Conservation (phyloP, 1,140 invertebrate genomes). For the Eufriesea mexicana region DNA sequence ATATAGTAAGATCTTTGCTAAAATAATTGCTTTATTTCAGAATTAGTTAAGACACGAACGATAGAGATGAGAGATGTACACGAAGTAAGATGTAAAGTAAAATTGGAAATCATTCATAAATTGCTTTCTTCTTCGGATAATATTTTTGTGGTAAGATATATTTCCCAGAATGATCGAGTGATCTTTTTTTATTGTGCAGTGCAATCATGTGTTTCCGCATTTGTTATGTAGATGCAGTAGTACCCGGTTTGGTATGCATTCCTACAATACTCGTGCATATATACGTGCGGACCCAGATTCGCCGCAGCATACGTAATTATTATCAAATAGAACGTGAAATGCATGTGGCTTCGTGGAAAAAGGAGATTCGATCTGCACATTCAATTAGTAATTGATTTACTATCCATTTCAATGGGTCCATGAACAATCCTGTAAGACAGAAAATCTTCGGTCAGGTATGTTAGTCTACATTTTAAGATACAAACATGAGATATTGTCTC, state of each 20-base stretch:
- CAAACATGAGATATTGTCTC: too few species aligned
- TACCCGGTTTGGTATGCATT: constrained; percentile 35
- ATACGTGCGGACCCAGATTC: constrained; percentile 16
- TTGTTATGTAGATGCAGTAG: constrained; percentile 44
- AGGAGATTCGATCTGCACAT: neutral
- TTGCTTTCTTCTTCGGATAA: neutral
- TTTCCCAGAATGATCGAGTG: neutral
- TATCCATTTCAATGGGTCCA: neutral
- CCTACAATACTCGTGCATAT: constrained; percentile 4
- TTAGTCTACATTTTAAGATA: neutral
- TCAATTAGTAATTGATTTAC: neutral
- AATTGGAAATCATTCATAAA: neutral
- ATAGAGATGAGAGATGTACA: too few species aligned
- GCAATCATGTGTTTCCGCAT: constrained; percentile 35
- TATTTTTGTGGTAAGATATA: neutral
- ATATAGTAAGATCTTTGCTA: too few species aligned
- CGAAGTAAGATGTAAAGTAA: too few species aligned
- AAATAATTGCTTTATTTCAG: too few species aligned
- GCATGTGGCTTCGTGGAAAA: constrained; percentile 17
- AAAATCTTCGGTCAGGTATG: too few species aligned
- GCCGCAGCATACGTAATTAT: constrained; percentile 53
- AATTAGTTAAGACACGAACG: too few species aligned
- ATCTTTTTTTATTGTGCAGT: neutral
- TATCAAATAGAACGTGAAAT: constrained; percentile 58
- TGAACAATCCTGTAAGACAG: neutral